phyloP scores from a whole-genome alignment of 2,113 vertebrate species.

The Upupa epops region DNA sequence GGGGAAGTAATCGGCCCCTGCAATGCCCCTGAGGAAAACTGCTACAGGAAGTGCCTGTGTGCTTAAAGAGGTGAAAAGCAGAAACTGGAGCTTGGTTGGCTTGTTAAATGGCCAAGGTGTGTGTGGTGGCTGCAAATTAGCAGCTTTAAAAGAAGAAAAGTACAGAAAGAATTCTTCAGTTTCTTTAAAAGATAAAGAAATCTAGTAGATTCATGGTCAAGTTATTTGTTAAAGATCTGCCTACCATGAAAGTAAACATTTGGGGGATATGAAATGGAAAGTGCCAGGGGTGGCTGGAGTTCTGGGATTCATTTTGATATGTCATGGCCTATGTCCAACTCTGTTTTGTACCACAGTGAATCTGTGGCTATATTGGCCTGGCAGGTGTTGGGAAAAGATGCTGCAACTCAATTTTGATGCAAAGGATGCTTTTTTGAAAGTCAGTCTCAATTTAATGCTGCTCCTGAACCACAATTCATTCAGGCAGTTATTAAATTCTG shows the following conservation, averaged over 20 bases:
- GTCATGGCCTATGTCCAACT: background rate
- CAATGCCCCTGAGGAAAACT: fast-evolving
- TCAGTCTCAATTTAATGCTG: background rate
- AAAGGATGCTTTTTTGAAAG: background rate
- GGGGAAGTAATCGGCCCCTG: background rate
- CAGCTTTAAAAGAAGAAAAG: background rate
- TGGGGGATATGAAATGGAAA: background rate
- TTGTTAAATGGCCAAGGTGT: background rate
- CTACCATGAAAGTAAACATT: background rate
- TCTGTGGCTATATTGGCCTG: background rate
- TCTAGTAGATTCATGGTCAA: too few relatives aligned
- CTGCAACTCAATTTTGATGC: background rate
- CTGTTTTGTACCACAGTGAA: background rate
- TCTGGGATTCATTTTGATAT: background rate
- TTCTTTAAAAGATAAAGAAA: background rate
- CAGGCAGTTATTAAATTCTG: background rate
- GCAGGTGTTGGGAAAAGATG: background rate
- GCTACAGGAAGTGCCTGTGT: background rate
- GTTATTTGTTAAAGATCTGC: too few relatives aligned
- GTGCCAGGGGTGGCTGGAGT: background rate
- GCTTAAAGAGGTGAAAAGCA: background rate
- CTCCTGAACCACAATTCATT: background rate
- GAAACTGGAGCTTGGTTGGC: background rate
- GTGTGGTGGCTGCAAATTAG: background rate
- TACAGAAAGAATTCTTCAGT: background rate